Percentiles rank a stretch among this genome's conserved stretches.
These are phyloP conservation scores for Thereva unica DNA, from an alignment of 2,888 invertebrate genomes.

Conservation along the genomic window DNA sequence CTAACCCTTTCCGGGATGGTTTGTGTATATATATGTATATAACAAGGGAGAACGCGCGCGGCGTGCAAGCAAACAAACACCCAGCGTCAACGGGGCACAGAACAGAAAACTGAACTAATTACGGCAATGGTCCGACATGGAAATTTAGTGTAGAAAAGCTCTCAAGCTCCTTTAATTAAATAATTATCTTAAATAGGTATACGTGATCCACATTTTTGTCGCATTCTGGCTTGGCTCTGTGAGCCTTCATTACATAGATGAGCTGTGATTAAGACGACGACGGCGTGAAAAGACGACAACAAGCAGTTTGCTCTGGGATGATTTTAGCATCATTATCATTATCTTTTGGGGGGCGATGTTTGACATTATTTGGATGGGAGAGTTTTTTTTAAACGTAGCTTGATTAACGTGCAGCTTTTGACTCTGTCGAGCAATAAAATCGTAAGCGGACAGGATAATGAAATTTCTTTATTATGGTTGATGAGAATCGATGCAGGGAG, in stretches of 20 bases:
- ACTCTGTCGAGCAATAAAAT: no score
- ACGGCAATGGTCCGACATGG: constrained; percentile 14
- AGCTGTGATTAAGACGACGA: constrained; percentile 1
- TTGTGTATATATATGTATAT: neutral
- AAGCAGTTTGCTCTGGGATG: no score
- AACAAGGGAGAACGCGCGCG: neutral
- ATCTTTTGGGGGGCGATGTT: no score
- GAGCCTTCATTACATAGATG: constrained; percentile 16
- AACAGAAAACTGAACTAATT: constrained; percentile 8
- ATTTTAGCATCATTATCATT: no score
- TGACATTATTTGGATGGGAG: no score
- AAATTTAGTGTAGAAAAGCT: constrained; percentile 21
- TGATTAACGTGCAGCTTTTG: no score
- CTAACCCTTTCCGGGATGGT: no score
- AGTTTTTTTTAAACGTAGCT: no score
- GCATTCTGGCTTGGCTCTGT: constrained; percentile 22
- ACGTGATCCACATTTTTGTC: constrained; percentile 34
- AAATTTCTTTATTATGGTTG: no score
- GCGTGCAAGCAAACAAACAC: constrained; percentile 1
- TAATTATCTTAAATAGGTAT: constrained; percentile 32
- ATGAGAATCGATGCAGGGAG: no score
- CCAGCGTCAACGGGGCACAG: constrained; percentile 3
- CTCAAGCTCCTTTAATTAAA: constrained; percentile 25
- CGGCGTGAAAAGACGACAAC: neutral
- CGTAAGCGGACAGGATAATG: no score